These are phyloP conservation scores for Plodia interpunctella DNA, from an alignment of 1,140 invertebrate genomes.

Conservation along the genomic window DNA sequence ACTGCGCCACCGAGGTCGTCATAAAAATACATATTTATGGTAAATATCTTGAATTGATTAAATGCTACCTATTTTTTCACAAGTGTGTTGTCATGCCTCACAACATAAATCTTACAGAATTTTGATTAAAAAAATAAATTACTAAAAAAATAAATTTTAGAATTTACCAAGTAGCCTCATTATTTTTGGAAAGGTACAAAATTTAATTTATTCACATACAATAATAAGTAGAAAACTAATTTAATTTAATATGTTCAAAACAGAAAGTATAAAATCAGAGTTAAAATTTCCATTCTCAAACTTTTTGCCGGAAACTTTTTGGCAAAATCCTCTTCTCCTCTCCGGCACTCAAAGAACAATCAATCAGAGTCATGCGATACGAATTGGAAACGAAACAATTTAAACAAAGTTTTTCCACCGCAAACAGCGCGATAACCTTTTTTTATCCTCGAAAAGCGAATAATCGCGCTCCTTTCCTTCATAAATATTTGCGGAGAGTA, in stretches of 20 bases:
- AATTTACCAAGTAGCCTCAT: too few species aligned
- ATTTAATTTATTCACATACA: too few species aligned
- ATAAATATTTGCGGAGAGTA: slow-evolving; percentile 4
- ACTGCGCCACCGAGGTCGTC: too few species aligned
- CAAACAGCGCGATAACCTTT: slow-evolving; percentile 3
- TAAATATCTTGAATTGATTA: too few species aligned
- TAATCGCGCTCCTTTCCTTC: background rate
- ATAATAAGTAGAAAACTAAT: too few species aligned
- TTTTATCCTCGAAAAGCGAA: slow-evolving; percentile 1
- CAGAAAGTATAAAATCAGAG: background rate
- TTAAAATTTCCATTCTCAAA: background rate
- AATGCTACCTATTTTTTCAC: too few species aligned
- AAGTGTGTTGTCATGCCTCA: too few species aligned
- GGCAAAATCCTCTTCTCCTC: background rate
- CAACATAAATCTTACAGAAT: too few species aligned
- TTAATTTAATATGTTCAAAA: background rate
- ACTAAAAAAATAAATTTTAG: too few species aligned
- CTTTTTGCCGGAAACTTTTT: background rate
- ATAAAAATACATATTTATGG: too few species aligned
- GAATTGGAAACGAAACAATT: background rate
- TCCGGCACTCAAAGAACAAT: background rate
- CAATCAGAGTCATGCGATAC: background rate
- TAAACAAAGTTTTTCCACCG: background rate
- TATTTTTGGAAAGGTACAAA: too few species aligned
- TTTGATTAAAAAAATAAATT: too few species aligned